These are phyloP conservation scores for Machimus rusticus DNA, from an alignment of 2,888 invertebrate genomes.

Conservation along the genomic window DNA sequence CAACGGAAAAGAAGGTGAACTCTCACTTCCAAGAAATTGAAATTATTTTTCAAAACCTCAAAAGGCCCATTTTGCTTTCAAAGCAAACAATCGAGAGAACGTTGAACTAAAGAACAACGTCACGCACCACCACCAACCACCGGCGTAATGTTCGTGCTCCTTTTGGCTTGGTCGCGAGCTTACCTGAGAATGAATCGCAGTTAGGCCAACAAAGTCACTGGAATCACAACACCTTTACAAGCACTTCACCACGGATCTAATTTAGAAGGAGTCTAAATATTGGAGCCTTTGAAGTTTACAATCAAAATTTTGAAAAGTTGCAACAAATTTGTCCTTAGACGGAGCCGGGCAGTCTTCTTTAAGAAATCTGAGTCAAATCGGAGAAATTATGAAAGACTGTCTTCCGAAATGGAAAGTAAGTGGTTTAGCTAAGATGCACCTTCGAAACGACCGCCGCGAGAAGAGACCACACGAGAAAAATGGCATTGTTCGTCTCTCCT, in stretches of 20 bases:
- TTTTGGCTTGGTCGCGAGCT: neutral
- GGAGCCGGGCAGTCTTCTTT: neutral
- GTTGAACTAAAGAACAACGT: neutral
- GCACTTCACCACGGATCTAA: neutral
- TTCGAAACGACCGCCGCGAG: neutral
- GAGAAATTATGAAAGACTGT: conserved; percentile 37
- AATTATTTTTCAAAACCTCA: neutral
- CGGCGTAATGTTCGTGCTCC: neutral
- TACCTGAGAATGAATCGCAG: neutral
- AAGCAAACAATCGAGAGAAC: neutral
- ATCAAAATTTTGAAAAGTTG: neutral
- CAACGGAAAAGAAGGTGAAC: neutral
- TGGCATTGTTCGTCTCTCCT: neutral
- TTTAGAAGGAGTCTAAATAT: neutral
- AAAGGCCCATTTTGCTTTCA: neutral
- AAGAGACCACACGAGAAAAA: neutral
- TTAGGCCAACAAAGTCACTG: neutral
- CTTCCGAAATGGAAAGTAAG: conserved; percentile 36
- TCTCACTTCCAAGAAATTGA: neutral
- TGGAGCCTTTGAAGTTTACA: neutral
- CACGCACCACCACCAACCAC: neutral
- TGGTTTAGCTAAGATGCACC: conserved; percentile 4
- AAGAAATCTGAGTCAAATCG: neutral
- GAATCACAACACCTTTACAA: neutral
- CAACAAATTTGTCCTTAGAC: neutral